Percentiles rank a stretch among this genome's conserved stretches.
Evolutionary conservation across 2,113 vertebrate genomes (phyloP).

Genomic region (Danionella cerebrum): DNA sequence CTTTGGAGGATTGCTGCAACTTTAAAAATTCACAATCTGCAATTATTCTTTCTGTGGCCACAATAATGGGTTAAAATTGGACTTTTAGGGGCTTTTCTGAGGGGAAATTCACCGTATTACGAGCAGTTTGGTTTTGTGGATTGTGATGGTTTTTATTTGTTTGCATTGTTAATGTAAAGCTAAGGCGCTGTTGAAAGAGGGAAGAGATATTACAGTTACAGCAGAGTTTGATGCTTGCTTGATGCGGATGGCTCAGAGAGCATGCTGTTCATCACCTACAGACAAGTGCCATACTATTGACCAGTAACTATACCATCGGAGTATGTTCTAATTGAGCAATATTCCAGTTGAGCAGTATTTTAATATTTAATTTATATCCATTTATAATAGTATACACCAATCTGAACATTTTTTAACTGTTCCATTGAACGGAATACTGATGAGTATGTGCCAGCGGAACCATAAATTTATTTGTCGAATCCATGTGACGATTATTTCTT

Average conservation of each 20-base stretch:
- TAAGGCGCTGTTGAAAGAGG: background rate
- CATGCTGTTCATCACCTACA: background rate
- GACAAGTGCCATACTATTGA: background rate
- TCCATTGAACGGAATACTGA: no score
- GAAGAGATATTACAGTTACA: no score
- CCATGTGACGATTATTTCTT: no score
- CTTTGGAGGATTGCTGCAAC: conserved; percentile 44
- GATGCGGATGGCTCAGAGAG: background rate
- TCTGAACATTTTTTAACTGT: no score
- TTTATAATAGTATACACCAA: no score
- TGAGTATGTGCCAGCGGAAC: no score
- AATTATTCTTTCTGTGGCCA: conserved; percentile 33
- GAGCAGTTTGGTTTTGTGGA: background rate
- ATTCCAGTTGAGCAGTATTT: no score
- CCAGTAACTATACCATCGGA: background rate
- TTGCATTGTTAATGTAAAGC: background rate
- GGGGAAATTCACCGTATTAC: background rate
- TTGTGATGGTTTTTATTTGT: conserved; percentile 1
- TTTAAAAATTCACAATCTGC: conserved; percentile 61
- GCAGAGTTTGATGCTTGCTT: no score
- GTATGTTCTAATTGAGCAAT: no score
- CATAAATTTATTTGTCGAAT: no score
- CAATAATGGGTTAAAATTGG: no score
- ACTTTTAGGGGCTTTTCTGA: background rate
- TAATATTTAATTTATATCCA: no score